These are phyloP conservation scores for Siphonodentalium dalli DNA, from an alignment of 2,888 invertebrate genomes.

Conservation along the genomic window DNA sequence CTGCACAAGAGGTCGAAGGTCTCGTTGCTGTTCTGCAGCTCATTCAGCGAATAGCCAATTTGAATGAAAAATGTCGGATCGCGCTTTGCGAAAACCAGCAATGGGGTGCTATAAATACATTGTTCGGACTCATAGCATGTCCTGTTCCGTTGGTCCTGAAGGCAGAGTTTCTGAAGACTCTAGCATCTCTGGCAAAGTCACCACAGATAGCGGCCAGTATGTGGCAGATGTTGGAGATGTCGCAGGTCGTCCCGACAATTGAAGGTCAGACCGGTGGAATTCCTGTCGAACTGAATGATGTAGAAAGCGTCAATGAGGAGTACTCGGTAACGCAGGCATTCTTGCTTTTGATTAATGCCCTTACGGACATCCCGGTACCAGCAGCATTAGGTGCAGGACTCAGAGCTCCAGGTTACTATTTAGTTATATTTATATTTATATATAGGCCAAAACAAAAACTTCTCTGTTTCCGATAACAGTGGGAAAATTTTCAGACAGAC, in stretches of 20 bases:
- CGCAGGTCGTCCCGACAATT: slow-evolving; percentile 49
- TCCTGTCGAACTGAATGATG: slow-evolving; percentile 88
- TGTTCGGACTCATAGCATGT: slow-evolving; percentile 85
- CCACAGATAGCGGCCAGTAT: slow-evolving; percentile 80
- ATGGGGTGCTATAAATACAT: slow-evolving; percentile 82
- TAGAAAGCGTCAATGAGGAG: slow-evolving; percentile 88
- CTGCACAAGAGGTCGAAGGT: slow-evolving; percentile 84
- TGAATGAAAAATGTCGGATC: slow-evolving; percentile 81
- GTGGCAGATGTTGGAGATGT: slow-evolving; percentile 76
- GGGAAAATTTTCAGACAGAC: no score
- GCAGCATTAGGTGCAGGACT: slow-evolving; percentile 77
- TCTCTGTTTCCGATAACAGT: no score
- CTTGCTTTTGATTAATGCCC: slow-evolving; percentile 76
- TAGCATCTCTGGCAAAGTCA: slow-evolving; percentile 81
- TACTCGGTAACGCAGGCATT: slow-evolving; percentile 88
- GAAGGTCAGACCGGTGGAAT: slow-evolving; percentile 40
- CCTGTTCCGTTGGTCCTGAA: slow-evolving; percentile 86
- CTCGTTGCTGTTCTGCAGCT: slow-evolving; percentile 82
- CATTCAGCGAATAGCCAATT: slow-evolving; percentile 77
- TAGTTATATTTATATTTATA: no score
- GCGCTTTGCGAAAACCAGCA: slow-evolving; percentile 86
- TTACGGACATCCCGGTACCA: slow-evolving; percentile 69
- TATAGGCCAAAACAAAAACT: no score
- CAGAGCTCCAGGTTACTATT: slow-evolving; percentile 78
- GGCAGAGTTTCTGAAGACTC: slow-evolving; percentile 79